Evolutionary conservation across 2,888 invertebrate genomes (phyloP).

Genomic region (Theretra japonica): DNA sequence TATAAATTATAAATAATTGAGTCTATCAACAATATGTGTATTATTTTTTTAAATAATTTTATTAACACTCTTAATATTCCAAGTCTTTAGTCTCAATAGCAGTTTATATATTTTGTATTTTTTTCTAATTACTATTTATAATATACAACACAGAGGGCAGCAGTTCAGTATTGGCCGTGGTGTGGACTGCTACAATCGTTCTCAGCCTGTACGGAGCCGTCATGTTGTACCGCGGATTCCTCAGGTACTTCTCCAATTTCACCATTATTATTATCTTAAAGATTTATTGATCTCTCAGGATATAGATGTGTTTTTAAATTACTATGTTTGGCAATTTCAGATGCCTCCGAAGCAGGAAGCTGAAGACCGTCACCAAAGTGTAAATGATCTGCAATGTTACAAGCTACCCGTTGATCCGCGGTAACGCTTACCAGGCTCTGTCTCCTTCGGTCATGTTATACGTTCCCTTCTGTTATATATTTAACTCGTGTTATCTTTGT

Average conservation of each 20-base stretch:
- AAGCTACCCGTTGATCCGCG: conserved; percentile 26
- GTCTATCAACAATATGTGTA: no score
- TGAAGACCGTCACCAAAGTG: conserved; percentile 77
- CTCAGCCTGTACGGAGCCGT: conserved; percentile 70
- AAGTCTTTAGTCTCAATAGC: no score
- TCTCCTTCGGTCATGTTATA: conserved; percentile 26
- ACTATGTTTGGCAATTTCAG: no score
- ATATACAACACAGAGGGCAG: conserved; percentile 67
- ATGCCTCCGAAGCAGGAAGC: conserved; percentile 70
- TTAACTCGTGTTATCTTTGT: conserved; percentile 34
- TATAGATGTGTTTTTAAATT: no score
- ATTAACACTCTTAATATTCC: no score
- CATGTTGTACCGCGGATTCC: conserved; percentile 67
- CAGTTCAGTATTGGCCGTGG: conserved; percentile 65
- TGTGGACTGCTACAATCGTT: conserved; percentile 75
- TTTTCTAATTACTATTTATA: no score
- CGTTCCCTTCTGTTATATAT: conserved; percentile 42
- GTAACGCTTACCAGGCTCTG: conserved; percentile 37
- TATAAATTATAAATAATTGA: no score
- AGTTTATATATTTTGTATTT: no score
- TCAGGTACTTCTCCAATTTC: conserved; percentile 50
- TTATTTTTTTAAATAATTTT: no score
- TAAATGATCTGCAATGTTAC: conserved; percentile 49
- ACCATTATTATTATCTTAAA: neutral
- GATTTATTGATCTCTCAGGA: neutral